phyloP scores from a whole-genome alignment of 1,140 invertebrate genomes.

The Macrosteles quadrilineatus region DNA sequence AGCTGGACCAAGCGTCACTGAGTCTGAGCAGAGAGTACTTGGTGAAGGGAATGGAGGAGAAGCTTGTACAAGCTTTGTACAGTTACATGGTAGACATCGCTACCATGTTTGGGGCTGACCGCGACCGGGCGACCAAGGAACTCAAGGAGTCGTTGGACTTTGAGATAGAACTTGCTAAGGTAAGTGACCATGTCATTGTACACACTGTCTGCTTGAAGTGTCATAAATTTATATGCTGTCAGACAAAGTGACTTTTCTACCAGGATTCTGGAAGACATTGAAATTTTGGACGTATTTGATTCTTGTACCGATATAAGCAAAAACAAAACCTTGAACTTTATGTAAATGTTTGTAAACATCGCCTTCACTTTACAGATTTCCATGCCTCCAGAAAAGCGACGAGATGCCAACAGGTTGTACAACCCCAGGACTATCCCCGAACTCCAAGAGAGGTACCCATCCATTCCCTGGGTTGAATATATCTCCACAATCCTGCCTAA shows the following conservation, averaged over 20 bases:
- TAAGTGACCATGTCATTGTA: conserved; percentile 59
- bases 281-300: too few species aligned
- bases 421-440: conserved; percentile 84
- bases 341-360: too few species aligned
- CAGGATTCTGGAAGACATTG: too few species aligned
- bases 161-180: conserved; percentile 92
- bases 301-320: too few species aligned
- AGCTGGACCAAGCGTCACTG: conserved; percentile 91
- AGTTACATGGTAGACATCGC: conserved; percentile 88
- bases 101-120: conserved; percentile 80
- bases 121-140: conserved; percentile 66
- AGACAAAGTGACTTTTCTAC: too few species aligned
- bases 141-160: conserved; percentile 84
- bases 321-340: too few species aligned
- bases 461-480: conserved; percentile 79
- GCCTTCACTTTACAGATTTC: conserved; percentile 74
- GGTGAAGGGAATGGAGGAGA: conserved; percentile 77
- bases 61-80: conserved; percentile 76
- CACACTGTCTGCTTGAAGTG: too few species aligned
- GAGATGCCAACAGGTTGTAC: conserved; percentile 88
- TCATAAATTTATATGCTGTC: too few species aligned
- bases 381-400: conserved; percentile 83
- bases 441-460: conserved; percentile 70
- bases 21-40: conserved; percentile 88
- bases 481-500: conserved; percentile 73